These are phyloP conservation scores for Actenoides lindsayi DNA, from an alignment of 2,113 vertebrate genomes.

Conservation along the genomic window DNA sequence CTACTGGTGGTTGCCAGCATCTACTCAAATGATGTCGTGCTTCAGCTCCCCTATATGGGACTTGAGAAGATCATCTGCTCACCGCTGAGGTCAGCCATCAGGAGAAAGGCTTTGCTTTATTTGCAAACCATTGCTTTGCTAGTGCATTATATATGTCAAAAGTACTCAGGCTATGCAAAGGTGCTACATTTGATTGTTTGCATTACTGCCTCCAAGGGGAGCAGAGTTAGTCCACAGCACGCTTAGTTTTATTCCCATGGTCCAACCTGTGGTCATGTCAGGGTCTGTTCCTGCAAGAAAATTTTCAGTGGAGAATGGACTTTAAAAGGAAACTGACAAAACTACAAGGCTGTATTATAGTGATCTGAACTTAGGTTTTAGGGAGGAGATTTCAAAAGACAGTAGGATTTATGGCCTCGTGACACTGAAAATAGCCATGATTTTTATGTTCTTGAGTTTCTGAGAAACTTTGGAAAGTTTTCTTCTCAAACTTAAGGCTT, in stretches of 20 bases:
- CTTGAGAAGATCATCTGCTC: background rate
- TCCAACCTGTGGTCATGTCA: rapidly evolving
- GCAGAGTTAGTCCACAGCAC: background rate
- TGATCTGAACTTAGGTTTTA: background rate
- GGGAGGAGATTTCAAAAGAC: background rate
- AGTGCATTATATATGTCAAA: background rate
- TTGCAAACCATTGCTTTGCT: background rate
- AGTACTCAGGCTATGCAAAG: background rate
- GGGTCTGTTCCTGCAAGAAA: background rate
- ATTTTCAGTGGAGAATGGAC: background rate
- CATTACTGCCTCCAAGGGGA: background rate
- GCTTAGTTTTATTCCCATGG: background rate
- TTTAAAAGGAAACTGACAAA: background rate
- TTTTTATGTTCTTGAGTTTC: background rate
- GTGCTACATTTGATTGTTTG: background rate
- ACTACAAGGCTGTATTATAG: background rate
- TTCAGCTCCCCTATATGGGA: background rate
- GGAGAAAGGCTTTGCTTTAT: background rate
- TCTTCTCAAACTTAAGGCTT: background rate
- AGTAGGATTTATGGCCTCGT: background rate
- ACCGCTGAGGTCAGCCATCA: background rate
- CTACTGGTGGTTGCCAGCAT: background rate
- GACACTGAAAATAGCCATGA: background rate
- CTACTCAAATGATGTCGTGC: background rate
- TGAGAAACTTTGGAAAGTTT: background rate